Conservation (phyloP, 2,113 vertebrate genomes). For the Reinhardtius hippoglossoides region DNA sequence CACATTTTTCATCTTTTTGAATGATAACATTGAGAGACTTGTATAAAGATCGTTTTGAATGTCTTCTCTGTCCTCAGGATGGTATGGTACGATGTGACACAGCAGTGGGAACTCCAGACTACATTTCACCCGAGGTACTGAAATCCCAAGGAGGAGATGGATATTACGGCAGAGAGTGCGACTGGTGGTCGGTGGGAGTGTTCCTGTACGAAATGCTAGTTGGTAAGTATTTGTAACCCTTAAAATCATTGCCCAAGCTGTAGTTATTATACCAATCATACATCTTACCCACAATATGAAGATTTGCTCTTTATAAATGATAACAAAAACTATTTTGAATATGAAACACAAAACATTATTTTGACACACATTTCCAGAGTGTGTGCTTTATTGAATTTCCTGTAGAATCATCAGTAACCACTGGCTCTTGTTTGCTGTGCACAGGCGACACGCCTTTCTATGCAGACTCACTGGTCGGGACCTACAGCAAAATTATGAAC, state of each 20-base stretch:
- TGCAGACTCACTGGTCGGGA: constrained; percentile 97
- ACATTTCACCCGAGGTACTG: constrained; percentile 98
- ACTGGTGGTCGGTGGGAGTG: constrained; percentile 99
- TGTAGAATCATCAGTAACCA: background rate
- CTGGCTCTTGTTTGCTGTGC: constrained; percentile 31
- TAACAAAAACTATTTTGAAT: too few relatives aligned
- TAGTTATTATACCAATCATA: too few relatives aligned
- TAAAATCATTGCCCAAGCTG: too few relatives aligned
- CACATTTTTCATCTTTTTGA: background rate
- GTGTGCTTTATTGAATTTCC: background rate
- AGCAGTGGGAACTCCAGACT: constrained; percentile 97
- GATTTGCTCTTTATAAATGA: too few relatives aligned
- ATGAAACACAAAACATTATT: too few relatives aligned
- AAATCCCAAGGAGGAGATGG: constrained; percentile 99
- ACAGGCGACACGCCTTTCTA: constrained; percentile 98
- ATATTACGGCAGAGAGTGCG: constrained; percentile 97
- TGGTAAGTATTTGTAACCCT: constrained; percentile 85
- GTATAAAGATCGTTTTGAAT: background rate
- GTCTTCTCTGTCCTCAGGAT: constrained; percentile 81
- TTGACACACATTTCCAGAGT: too few relatives aligned
- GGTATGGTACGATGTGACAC: constrained; percentile 99
- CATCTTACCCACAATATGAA: too few relatives aligned
- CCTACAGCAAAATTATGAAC: constrained; percentile 99
- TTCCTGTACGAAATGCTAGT: constrained; percentile 99
- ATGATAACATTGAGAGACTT: background rate